Conservation (phyloP, 2,888 invertebrate species). For the Xylota segnis region DNA sequence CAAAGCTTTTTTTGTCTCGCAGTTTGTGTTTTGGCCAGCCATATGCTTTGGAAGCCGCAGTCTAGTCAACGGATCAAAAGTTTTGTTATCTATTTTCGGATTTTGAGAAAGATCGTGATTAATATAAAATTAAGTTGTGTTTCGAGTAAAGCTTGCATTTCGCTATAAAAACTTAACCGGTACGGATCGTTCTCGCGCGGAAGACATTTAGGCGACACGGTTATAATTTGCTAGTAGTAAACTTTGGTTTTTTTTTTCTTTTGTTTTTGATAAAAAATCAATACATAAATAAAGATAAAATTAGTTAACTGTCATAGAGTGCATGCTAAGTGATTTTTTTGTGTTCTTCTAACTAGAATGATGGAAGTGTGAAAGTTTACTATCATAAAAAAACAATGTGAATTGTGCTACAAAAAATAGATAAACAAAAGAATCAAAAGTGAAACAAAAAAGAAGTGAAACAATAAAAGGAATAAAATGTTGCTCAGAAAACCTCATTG, state of each 20-base stretch:
- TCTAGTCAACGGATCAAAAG: background rate
- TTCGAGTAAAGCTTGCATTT: constrained; percentile 62
- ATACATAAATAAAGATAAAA: constrained; percentile 19
- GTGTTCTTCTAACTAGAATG: constrained; percentile 10
- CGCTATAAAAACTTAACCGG: constrained; percentile 62
- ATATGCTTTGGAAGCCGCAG: constrained; percentile 11
- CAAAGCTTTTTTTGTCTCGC: constrained; percentile 46
- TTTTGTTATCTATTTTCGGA: constrained; percentile 44
- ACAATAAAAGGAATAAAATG: constrained; percentile 39
- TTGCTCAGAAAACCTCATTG: constrained; percentile 43
- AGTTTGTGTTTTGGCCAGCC: constrained; percentile 29
- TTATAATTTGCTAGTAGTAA: constrained; percentile 12
- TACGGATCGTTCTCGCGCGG: constrained; percentile 58
- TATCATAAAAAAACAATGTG: constrained; percentile 35
- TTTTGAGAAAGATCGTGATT: constrained; percentile 42
- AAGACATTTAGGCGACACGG: constrained; percentile 57
- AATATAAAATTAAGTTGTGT: constrained; percentile 67
- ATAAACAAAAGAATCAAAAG: constrained; percentile 39
- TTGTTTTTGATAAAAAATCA: background rate
- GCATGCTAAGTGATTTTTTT: constrained; percentile 19
- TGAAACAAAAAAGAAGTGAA: constrained; percentile 5
- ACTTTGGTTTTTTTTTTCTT: background rate
- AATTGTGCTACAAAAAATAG: constrained; percentile 11
- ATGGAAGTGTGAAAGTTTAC: constrained; percentile 32
- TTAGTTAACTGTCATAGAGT: constrained; percentile 13